Conservation (phyloP, 2,113 vertebrate species). For the Benitochromis conjunctus region DNA sequence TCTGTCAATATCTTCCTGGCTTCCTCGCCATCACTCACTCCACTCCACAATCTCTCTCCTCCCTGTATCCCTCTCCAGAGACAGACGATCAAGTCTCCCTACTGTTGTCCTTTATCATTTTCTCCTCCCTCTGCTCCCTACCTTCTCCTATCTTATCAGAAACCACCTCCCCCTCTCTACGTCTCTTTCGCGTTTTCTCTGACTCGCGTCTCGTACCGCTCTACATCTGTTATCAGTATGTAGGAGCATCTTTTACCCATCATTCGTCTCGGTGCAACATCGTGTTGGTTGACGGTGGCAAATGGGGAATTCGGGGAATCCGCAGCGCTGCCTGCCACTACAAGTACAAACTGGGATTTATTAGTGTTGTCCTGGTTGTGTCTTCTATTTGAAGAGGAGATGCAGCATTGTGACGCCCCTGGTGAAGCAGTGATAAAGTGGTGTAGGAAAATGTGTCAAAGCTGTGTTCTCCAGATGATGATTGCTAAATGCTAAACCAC, state of each 20-base stretch:
- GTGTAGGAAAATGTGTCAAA: background rate
- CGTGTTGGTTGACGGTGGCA: conserved; percentile 6
- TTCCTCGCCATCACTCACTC: conserved; percentile 22
- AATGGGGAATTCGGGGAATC: conserved; percentile 39
- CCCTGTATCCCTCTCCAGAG: conserved; percentile 13
- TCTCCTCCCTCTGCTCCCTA: background rate
- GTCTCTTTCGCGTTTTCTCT: background rate
- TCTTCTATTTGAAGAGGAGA: background rate
- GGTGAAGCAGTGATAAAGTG: background rate
- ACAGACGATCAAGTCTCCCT: conserved; percentile 1
- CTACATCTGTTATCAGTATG: conserved; percentile 32
- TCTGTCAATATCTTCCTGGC: conserved; percentile 12
- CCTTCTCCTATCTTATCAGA: conserved; percentile 13
- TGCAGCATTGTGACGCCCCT: background rate
- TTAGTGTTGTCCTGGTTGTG: background rate
- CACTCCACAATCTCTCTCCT: conserved; percentile 5
- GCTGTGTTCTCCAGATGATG: background rate
- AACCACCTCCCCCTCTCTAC: background rate
- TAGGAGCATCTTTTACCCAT: conserved; percentile 43
- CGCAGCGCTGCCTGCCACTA: background rate
- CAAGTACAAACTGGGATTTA: conserved; percentile 13
- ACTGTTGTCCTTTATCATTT: conserved; percentile 18
- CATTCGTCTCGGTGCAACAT: conserved; percentile 6
- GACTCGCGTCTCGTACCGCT: background rate
- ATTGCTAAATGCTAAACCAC: background rate